Evolutionary conservation across 2,113 vertebrate species (phyloP).

Genomic region (Rhegmatorhina hoffmannsi): DNA sequence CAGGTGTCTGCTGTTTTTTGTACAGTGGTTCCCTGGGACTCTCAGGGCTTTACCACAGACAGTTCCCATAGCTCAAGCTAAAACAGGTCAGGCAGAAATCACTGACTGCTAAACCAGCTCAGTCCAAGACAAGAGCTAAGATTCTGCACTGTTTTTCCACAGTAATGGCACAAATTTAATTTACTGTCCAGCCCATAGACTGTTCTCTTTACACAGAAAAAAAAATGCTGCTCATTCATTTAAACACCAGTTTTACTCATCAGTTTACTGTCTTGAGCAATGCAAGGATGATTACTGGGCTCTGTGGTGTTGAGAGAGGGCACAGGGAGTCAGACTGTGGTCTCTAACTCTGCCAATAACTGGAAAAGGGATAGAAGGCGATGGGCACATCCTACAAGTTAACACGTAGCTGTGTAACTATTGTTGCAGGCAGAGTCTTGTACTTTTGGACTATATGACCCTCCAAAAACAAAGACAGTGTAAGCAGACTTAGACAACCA

Average conservation of each 20-base stretch:
- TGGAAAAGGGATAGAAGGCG: neutral
- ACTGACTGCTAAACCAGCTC: neutral
- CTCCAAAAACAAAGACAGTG: neutral
- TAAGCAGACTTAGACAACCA: neutral
- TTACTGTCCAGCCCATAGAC: neutral
- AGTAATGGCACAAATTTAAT: neutral
- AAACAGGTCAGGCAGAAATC: neutral
- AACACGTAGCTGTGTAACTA: neutral
- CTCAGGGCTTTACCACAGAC: neutral
- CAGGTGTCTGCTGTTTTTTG: neutral
- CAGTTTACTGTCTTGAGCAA: neutral
- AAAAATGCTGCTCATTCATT: neutral
- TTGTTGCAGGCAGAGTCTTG: neutral
- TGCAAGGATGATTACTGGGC: neutral
- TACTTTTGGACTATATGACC: neutral
- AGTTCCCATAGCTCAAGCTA: neutral
- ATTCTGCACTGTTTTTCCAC: neutral
- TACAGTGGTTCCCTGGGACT: accelerated
- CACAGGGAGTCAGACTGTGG: neutral
- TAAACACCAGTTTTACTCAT: neutral
- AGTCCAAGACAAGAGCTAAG: neutral
- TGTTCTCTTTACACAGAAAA: neutral
- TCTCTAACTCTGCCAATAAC: neutral
- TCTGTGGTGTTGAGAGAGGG: accelerated
- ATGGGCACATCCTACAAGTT: neutral